phyloP scores from a whole-genome alignment of 2,797 vertebrate species.

The Esox lucius region DNA sequence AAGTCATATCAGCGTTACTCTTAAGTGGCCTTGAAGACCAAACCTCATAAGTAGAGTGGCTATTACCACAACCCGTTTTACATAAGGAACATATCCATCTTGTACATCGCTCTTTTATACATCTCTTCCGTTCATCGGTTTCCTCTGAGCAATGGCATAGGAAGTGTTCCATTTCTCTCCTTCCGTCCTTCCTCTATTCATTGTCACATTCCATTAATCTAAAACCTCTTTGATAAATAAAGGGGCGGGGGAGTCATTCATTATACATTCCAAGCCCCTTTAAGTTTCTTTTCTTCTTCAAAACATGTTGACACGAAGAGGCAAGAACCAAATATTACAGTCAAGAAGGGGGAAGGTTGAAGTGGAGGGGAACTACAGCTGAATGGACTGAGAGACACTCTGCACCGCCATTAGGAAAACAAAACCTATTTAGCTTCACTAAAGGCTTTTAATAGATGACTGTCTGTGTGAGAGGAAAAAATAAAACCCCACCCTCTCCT shows the following conservation, averaged over 20 bases:
- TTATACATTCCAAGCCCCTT: not conserved
- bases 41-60: slow-evolving; percentile 51
- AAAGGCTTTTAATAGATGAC: slow-evolving; percentile 70
- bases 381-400: slow-evolving; percentile 56
- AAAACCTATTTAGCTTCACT: slow-evolving; percentile 65
- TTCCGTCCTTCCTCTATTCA: slow-evolving; percentile 17
- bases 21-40: slow-evolving; percentile 50
- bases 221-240: slow-evolving; percentile 25
- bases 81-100: slow-evolving; percentile 1
- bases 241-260: not conserved
- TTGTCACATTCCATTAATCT: slow-evolving; percentile 27
- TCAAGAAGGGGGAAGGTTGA: slow-evolving; percentile 14
- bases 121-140: slow-evolving; percentile 2
- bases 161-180: slow-evolving; percentile 16
- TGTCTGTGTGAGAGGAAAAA: slow-evolving; percentile 31
- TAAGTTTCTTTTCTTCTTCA: not conserved
- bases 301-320: slow-evolving; percentile 28
- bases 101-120: not conserved
- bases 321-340: slow-evolving; percentile 27
- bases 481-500: not conserved
- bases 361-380: slow-evolving; percentile 41
- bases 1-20: slow-evolving; percentile 58
- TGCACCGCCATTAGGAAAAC: slow-evolving; percentile 61
- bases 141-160: slow-evolving; percentile 20
- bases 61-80: slow-evolving; percentile 6